A percentile compares a stretch with the other conserved stretches of the same genome.
These are phyloP conservation scores for Chauna torquata DNA, from an alignment of 2,113 vertebrate genomes.

Conservation along the genomic window DNA sequence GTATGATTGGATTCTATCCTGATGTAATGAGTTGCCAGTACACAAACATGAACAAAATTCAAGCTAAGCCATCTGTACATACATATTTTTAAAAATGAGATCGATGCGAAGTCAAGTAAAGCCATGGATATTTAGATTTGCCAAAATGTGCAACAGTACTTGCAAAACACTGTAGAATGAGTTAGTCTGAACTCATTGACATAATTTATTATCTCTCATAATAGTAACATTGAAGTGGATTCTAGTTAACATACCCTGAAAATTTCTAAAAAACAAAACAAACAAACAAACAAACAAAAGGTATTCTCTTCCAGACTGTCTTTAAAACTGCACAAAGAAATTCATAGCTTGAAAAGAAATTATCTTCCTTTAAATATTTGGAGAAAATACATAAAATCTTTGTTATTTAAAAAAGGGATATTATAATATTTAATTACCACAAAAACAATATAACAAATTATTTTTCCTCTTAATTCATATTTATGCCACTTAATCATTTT, in stretches of 20 bases:
- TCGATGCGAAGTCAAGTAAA: not conserved
- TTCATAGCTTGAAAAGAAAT: not conserved
- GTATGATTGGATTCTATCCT: not conserved
- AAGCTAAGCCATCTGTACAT: not conserved
- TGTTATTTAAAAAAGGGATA: constrained; percentile 26
- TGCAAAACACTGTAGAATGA: not conserved
- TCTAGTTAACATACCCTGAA: not conserved
- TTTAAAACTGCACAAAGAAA: not conserved
- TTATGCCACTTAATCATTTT: not conserved
- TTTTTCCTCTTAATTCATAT: not conserved
- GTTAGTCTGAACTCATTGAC: not conserved
- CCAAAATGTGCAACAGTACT: not conserved
- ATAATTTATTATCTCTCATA: not conserved
- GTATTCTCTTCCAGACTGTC: not conserved
- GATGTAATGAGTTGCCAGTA: not conserved
- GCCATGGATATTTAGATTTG: not conserved
- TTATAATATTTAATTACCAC: constrained; percentile 40
- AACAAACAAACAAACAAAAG: too few relatives aligned
- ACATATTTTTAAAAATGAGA: not conserved
- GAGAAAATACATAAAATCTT: not conserved
- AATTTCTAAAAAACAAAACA: not conserved
- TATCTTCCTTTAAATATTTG: not conserved
- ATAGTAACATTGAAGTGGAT: not conserved
- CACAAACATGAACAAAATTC: not conserved
- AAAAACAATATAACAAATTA: constrained; percentile 18